phyloP scores from a whole-genome alignment of 2,888 invertebrate species.

The Ormyrus labotus region DNA sequence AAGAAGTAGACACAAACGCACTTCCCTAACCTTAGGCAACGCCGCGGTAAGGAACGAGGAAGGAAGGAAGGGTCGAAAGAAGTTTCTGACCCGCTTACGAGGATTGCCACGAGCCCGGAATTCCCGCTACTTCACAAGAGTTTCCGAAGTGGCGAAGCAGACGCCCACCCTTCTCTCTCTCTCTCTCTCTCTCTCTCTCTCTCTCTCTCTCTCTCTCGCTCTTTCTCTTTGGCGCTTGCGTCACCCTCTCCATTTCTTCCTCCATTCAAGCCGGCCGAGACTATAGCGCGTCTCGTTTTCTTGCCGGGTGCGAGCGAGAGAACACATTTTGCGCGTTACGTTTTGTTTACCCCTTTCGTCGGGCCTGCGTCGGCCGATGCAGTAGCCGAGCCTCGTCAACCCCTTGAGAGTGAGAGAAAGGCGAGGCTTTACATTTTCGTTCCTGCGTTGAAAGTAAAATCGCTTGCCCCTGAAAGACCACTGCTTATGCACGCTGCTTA shows the following conservation, averaged over 20 bases:
- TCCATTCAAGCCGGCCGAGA: slow-evolving; percentile 62
- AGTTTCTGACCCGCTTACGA: slow-evolving; percentile 75
- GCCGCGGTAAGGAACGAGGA: slow-evolving; percentile 46
- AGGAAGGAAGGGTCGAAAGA: slow-evolving; percentile 70
- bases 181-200: slow-evolving; percentile 44
- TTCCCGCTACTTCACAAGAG: slow-evolving; percentile 71
- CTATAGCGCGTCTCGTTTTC: slow-evolving; percentile 47
- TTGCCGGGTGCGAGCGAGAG: slow-evolving; percentile 36
- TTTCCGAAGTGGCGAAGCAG: slow-evolving; percentile 71
- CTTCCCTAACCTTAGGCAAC: slow-evolving; percentile 72
- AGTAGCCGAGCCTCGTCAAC: slow-evolving; percentile 9
- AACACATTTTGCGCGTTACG: slow-evolving; percentile 30
- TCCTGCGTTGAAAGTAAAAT: neutral
- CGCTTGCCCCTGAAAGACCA: slow-evolving; percentile 7
- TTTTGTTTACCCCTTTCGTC: slow-evolving; percentile 65
- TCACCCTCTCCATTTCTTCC: slow-evolving; percentile 11
- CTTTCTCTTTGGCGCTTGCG: neutral
- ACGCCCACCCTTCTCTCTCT: slow-evolving; percentile 60
- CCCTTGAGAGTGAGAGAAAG: slow-evolving; percentile 41
- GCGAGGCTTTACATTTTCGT: slow-evolving; percentile 37
- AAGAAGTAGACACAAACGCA: slow-evolving; percentile 62
- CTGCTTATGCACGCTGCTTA: neutral
- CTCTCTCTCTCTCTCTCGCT: slow-evolving; percentile 34
- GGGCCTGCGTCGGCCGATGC: slow-evolving; percentile 6
- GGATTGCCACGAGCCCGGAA: slow-evolving; percentile 67